Evolutionary conservation across 1,140 invertebrate species (phyloP), one percentile per base, ranked within the genome.

Genomic region (Harpegnathos saltator): DNA sequence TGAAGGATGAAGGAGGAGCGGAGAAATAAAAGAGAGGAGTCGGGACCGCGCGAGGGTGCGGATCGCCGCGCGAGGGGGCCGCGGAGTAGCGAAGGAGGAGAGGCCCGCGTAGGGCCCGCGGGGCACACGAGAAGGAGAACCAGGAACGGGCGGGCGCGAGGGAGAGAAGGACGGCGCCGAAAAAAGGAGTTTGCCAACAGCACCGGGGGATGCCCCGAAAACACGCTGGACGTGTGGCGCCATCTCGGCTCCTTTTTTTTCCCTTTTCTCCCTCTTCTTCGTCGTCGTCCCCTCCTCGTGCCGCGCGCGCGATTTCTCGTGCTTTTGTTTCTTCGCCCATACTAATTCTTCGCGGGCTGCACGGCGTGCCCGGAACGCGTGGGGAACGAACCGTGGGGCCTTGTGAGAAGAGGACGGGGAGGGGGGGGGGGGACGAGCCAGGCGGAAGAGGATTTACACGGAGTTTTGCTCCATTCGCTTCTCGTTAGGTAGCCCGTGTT

Each of bases 271-370:
- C 82, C 87, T 86, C 75, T 84, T 82, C 85, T 80, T 81, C 81
- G 77, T 78, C 83, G 66, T 83, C 89, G 77, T 78, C 81, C 85
- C 83, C 81, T 82, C 71, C n/a, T n/a, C 74, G 72, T 66, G 52
- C 62, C 24, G 26, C 12, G 50, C 24, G 26, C 12, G 50, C 50
- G 72, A 61, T 80, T 88, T 61, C 72, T 88, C 48, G 69, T 90
- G 92, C 92, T 93, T 93, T 93, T 93, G 92, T 93, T 93, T 91
- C 90, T 92, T 92, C 90, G 91, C 91, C 91, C 89, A 93, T 93
- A 93, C 93, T 93, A 93, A 94, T 94, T 94, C 92, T 90, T 91
- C 89, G 90, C 88, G 86, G 89, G 91, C 89, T 90, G 85, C 84
- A 88, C 85, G 87, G 83, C 86, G 85, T 89, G 87, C 84, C 86